These are phyloP conservation scores for Podotricha telesiphe DNA, from an alignment of 2,888 invertebrate species.

Conservation along the genomic window DNA sequence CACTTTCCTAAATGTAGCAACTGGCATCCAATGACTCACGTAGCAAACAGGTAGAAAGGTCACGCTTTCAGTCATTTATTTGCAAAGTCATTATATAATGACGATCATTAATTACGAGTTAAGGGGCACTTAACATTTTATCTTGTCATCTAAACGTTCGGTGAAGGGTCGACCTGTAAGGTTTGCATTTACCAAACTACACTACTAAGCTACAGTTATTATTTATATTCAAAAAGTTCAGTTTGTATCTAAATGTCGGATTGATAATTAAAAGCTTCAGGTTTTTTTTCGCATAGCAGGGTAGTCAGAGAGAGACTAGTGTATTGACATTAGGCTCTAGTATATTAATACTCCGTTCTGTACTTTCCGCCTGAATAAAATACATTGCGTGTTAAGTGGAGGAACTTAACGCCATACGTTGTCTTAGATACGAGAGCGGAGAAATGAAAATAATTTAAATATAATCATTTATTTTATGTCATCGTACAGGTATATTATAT, in stretches of 20 bases:
- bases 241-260: too few species aligned
- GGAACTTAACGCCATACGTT: too few species aligned
- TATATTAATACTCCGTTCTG: too few species aligned
- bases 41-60: constrained; percentile 24
- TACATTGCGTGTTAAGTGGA: too few species aligned
- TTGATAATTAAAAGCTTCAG: not conserved
- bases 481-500: not conserved
- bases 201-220: not conserved
- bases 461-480: not conserved
- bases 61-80: constrained; percentile 31
- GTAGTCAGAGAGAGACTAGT: too few species aligned
- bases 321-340: too few species aligned
- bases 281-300: too few species aligned
- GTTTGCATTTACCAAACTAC: constrained; percentile 14
- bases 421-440: too few species aligned
- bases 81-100: constrained; percentile 32
- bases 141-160: constrained; percentile 32
- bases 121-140: constrained; percentile 33
- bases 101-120: constrained; percentile 30
- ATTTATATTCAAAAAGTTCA: not conserved
- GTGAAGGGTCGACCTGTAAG: constrained; percentile 10
- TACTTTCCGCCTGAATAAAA: too few species aligned
- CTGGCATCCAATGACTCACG: constrained; percentile 1
- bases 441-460: too few species aligned
- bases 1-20: constrained; percentile 3